Conservation (phyloP, 2,113 vertebrate genomes). For the Limnothrissa miodon region DNA sequence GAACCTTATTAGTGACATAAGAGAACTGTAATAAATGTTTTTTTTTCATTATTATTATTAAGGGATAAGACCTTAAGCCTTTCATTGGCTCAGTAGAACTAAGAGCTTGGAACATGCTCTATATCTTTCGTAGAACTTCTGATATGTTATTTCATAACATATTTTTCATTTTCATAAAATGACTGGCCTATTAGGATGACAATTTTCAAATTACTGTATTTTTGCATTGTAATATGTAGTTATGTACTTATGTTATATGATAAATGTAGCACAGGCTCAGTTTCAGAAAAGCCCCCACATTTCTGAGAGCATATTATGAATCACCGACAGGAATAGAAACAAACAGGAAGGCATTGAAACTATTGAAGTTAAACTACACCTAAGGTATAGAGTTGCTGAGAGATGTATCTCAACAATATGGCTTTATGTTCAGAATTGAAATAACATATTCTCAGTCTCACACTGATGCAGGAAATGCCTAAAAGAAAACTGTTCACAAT, state of each 20-base stretch:
- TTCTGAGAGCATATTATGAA: not conserved
- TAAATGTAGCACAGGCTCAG: not conserved
- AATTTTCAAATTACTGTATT: not conserved
- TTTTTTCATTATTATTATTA: too few species aligned
- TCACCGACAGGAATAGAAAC: not conserved
- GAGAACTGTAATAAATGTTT: slow-evolving; percentile 56
- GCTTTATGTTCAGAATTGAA: too few species aligned
- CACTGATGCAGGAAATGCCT: too few species aligned
- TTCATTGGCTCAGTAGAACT: slow-evolving; percentile 43
- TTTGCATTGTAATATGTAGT: not conserved
- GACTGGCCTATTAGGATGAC: not conserved
- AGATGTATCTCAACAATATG: too few species aligned
- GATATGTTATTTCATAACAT: too few species aligned
- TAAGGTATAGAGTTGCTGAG: too few species aligned
- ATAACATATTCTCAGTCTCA: too few species aligned
- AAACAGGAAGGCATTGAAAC: not conserved
- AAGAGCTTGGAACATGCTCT: slow-evolving; percentile 32
- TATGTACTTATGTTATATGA: not conserved
- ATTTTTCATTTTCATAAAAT: too few species aligned
- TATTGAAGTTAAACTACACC: too few species aligned
- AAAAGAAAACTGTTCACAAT: too few species aligned
- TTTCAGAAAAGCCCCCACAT: not conserved
- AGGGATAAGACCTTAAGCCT: slow-evolving; percentile 55
- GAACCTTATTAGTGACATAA: slow-evolving; percentile 49
- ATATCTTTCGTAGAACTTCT: too few species aligned